A percentile compares a stretch with the other conserved stretches of the same genome.
Evolutionary conservation across 1,140 invertebrate species (phyloP).

Genomic region (Drosophila grimshawi): DNA sequence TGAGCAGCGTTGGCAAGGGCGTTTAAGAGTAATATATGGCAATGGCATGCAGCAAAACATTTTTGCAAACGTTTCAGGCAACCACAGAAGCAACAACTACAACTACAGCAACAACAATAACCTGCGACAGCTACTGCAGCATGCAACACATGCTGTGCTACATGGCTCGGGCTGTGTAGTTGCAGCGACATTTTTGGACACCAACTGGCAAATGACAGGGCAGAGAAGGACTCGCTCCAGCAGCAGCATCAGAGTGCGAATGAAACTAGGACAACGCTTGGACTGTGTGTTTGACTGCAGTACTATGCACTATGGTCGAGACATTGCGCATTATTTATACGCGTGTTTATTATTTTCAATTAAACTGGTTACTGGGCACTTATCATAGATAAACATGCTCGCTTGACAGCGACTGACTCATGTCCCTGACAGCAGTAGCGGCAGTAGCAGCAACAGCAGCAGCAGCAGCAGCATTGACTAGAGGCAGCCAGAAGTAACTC

Average conservation of each 20-base stretch:
- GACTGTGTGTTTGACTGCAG: slow-evolving; percentile 29
- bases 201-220: slow-evolving; percentile 32
- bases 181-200: slow-evolving; percentile 53
- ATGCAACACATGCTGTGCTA: slow-evolving; percentile 81
- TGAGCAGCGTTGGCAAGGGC: slow-evolving; percentile 39
- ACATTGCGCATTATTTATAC: slow-evolving; percentile 75
- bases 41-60: slow-evolving; percentile 74
- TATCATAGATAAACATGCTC: slow-evolving; percentile 70
- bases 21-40: slow-evolving; percentile 83
- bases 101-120: slow-evolving; percentile 10
- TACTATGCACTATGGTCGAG: slow-evolving; percentile 52
- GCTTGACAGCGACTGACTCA: slow-evolving; percentile 44
- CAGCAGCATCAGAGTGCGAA: slow-evolving; percentile 20
- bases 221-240: slow-evolving; percentile 22
- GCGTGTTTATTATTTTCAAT: slow-evolving; percentile 82
- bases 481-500: slow-evolving; percentile 49
- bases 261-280: slow-evolving; percentile 63
- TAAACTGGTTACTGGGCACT: slow-evolving; percentile 64
- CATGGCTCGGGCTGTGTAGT: slow-evolving; percentile 58
- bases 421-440: slow-evolving; percentile 39
- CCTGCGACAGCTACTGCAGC: slow-evolving; percentile 55
- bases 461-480: slow-evolving; percentile 6
- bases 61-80: slow-evolving; percentile 71
- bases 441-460: slow-evolving; percentile 3
- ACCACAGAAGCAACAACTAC: slow-evolving; percentile 33